Percentiles rank a stretch among this genome's conserved stretches.
phyloP scores from a whole-genome alignment of 1,140 invertebrate genomes.

The Drosophila sucinea region DNA sequence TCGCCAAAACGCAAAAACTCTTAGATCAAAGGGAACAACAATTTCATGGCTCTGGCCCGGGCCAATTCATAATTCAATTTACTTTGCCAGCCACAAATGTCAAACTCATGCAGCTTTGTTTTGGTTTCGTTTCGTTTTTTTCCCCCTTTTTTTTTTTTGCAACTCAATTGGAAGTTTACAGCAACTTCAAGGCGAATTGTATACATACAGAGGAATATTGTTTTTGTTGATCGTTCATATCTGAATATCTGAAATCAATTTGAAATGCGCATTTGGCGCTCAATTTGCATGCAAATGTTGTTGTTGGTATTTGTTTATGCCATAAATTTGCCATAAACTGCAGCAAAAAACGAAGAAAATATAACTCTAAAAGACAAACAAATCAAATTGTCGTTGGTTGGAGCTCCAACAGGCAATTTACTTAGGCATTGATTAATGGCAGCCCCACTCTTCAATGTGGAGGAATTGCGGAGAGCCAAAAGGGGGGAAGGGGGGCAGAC shows the following conservation, averaged over 20 bases:
- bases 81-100: slow-evolving; percentile 19
- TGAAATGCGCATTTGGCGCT: slow-evolving; percentile 77
- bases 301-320: slow-evolving; percentile 75
- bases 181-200: slow-evolving; percentile 62
- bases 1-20: slow-evolving; percentile 41
- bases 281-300: slow-evolving; percentile 78
- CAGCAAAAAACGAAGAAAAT: slow-evolving; percentile 36
- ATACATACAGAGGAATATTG: not conserved
- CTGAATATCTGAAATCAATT: slow-evolving; percentile 80
- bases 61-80: slow-evolving; percentile 43
- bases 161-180: slow-evolving; percentile 65
- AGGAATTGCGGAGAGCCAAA: too few species aligned
- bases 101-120: slow-evolving; percentile 17
- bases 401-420: slow-evolving; percentile 13
- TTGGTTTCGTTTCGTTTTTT: slow-evolving; percentile 56
- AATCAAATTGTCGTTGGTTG: slow-evolving; percentile 73
- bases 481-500: not conserved
- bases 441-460: not conserved
- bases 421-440: slow-evolving; percentile 70
- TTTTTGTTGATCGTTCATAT: slow-evolving; percentile 63
- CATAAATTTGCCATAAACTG: slow-evolving; percentile 75
- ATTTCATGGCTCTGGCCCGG: slow-evolving; percentile 12
- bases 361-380: slow-evolving; percentile 61
- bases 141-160: slow-evolving; percentile 24
- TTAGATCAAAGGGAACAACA: slow-evolving; percentile 46